Conservation (phyloP, 2,888 invertebrate species). For the Dryococelus australis region DNA sequence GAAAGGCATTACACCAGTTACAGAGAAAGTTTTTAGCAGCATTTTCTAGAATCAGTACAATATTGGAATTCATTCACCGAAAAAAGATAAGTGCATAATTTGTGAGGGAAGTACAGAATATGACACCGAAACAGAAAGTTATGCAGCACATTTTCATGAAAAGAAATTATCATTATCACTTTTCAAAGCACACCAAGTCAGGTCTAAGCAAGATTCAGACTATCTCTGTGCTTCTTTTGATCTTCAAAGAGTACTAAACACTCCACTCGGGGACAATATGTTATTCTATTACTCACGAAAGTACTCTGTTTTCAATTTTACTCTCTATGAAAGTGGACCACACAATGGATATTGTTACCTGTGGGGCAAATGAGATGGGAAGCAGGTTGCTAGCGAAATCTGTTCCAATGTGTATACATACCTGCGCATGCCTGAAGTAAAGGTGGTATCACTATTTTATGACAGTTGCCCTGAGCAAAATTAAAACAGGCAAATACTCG, state of each 20-base stretch:
- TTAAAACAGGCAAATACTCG: not conserved
- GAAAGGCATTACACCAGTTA: not conserved
- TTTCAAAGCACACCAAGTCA: not conserved
- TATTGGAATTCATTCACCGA: not conserved
- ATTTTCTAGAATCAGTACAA: too few species aligned
- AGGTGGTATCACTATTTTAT: not conserved
- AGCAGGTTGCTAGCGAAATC: not conserved
- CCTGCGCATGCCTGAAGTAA: not conserved
- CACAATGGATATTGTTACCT: not conserved
- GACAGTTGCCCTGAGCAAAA: not conserved
- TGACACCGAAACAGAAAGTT: not conserved
- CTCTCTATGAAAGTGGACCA: not conserved
- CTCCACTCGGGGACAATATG: not conserved
- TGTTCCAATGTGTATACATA: not conserved
- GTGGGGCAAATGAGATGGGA: not conserved
- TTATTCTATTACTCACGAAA: not conserved
- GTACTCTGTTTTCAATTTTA: not conserved
- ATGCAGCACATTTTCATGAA: not conserved
- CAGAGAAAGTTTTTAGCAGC: not conserved
- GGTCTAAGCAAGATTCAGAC: not conserved
- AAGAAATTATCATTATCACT: not conserved
- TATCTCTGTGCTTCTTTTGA: not conserved
- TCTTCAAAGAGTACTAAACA: not conserved
- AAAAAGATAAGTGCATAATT: not conserved
- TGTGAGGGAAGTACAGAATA: not conserved